These are phyloP conservation scores for Eucidaris tribuloides DNA, from an alignment of 35 echinoderm and acorn worm species.

Conservation along the genomic window DNA sequence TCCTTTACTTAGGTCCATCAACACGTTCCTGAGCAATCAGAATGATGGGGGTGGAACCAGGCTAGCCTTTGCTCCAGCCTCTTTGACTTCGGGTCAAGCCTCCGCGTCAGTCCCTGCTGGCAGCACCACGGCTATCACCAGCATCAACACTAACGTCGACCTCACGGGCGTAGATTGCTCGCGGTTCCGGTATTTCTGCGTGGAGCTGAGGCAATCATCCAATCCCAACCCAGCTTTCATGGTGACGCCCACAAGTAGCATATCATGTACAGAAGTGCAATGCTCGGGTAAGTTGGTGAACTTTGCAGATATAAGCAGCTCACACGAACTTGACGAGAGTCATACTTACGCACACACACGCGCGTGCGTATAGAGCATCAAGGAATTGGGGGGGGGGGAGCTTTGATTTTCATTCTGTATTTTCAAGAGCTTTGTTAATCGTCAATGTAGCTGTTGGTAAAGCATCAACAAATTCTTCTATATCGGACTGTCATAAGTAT, in stretches of 20 bases:
- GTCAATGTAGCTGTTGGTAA: too few relatives aligned
- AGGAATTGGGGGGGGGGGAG: too few relatives aligned
- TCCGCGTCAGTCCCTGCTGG: not conserved
- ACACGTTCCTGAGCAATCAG: constrained; percentile 27
- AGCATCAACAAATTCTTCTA: too few relatives aligned
- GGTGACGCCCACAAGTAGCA: not conserved
- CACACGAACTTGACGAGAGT: too few relatives aligned
- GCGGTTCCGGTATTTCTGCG: constrained; percentile 64
- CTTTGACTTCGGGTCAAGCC: constrained; percentile 16
- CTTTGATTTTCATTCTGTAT: too few relatives aligned
- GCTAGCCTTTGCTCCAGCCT: not conserved
- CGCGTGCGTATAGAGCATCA: too few relatives aligned
- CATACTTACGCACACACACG: too few relatives aligned
- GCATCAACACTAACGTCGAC: not conserved
- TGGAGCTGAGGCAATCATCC: constrained; percentile 5
- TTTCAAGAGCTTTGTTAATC: too few relatives aligned
- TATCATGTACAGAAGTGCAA: constrained; percentile 16
- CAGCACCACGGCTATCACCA: not conserved
- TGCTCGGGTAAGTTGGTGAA: constrained; percentile 28
- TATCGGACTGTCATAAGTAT: too few relatives aligned
- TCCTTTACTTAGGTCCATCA: not conserved
- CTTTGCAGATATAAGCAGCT: too few relatives aligned
- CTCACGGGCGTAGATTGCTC: constrained; percentile 6
- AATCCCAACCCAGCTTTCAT: constrained; percentile 31
- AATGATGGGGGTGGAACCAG: constrained; percentile 37